These are phyloP conservation scores for Drosophila fuyamai DNA, from an alignment of 1,140 invertebrate species.

Conservation along the genomic window DNA sequence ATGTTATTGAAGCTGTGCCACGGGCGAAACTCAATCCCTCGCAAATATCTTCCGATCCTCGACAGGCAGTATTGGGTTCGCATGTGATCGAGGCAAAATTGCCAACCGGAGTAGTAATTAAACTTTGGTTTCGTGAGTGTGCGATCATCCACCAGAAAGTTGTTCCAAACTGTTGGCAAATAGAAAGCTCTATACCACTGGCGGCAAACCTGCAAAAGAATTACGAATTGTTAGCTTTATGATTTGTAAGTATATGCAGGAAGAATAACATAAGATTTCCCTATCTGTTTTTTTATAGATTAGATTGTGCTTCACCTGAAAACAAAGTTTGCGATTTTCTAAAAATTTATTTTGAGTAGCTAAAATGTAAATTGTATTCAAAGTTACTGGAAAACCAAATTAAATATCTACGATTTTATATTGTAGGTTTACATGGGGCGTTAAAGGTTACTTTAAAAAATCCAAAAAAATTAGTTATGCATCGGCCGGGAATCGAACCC, in stretches of 20 bases:
- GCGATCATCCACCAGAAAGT: constrained; percentile 89
- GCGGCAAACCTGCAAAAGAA: constrained; percentile 65
- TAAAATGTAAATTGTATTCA: no score
- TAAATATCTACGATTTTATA: no score
- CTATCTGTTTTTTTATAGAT: background rate
- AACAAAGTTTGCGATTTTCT: no score
- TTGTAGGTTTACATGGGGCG: no score
- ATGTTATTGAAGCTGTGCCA: constrained; percentile 93
- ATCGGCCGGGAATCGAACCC: constrained; percentile 94
- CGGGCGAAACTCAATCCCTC: constrained; percentile 89
- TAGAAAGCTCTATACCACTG: constrained; percentile 91
- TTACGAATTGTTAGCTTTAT: no score
- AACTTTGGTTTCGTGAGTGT: constrained; percentile 91
- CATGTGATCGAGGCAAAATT: constrained; percentile 91
- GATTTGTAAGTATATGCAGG: background rate
- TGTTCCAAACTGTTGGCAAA: constrained; percentile 90
- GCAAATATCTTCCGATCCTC: constrained; percentile 89
- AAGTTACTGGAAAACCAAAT: no score
- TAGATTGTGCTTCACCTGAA: background rate
- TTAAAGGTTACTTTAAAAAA: no score
- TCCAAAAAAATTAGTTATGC: constrained; percentile 83
- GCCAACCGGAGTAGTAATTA: constrained; percentile 94
- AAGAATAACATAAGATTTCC: no score
- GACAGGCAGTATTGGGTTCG: constrained; percentile 90
- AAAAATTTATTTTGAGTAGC: no score